Base-by-base conservation (phyloP, 2,888 invertebrate genomes). In the Subacronicta megacephala region DNA sequence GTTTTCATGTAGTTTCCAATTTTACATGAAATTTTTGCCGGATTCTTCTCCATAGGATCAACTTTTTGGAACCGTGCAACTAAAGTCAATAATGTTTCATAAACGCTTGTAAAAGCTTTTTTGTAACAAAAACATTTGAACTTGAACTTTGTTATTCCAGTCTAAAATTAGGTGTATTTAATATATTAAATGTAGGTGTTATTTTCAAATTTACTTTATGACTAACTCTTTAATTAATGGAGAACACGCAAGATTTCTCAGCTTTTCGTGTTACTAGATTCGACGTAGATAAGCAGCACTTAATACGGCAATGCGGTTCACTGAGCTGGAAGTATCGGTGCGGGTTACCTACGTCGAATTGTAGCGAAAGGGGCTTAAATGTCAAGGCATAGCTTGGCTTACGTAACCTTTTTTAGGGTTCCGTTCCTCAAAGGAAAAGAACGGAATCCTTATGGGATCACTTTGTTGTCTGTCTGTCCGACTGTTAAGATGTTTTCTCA, bases 281-380 rank as follows among this genome's bases (percentile, higher is more conserved):
- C 55, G 43, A 55, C 64, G 61, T 62, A 62, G 36, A 29, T 38
- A 63, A 31, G 37, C 61, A 59, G 66, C 68, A 67, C 47, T 63
- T 65, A 38, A 41, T 46, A 40, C 36, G 53, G 45, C 53, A 67
- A 65, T 49, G 42, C 53, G 49, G 67, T 42, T 70, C 68, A 69
- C 12, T 71, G 75, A 65, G 38, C 66, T 45, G 64, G 44, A 64
- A 70, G 56, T 58, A 61, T 58, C 50, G 54, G 62, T 72, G 72
- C 63, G 75, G 71, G 50, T 65, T 74, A 63, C 60, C 57, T 62
- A 44, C 67, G 64, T 38, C 68, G 72, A 77, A 72, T 65, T 54
- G 33, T 51, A 46, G 40, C 36, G n/a, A 61, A 62, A 53, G 54
- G 42, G 58, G 41, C 53, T 62, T 63, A 67, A 74, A 64, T 71